Base-by-base conservation (phyloP, 37 sponge, comb jelly and placozoan genomes). In the Halisarca cf. caerulea region DNA sequence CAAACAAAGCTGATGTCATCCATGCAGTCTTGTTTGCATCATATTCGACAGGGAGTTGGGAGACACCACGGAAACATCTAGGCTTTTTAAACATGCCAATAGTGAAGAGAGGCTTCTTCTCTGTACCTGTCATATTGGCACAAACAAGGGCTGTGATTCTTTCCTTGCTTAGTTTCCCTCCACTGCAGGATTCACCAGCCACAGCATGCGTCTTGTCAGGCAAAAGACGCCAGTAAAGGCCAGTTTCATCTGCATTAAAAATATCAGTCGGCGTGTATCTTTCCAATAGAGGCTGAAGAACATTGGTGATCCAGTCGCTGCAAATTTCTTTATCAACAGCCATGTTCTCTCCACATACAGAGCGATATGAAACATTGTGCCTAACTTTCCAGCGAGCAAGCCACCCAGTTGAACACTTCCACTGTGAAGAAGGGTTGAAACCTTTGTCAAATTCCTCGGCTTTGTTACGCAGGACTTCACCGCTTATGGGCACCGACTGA, bases 101-200 rank as follows among this genome's bases (percentile, higher is more conserved):
- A 15, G 64, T 78, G 34, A 85, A 38, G 17, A 85, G 66, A 3
- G 85, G 78, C 35, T 18, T 25, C 78, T 85, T 85, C 32, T 85
- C 85, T 25, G 78, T 86, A 70, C 80, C 81, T 62, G 37, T 37
- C 87, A 86, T 86, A 58, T 80, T 86, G 3, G 54, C 81, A 70
- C 81, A 62, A 53, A 86, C 87, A 28, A 86, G 55, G 14, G 42
- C 81, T 35, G 87, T 86, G 6, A 80, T 41, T 2, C 81, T 7
- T 30, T 85, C 78, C 51, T 84, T 84, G 2, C 55, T 24, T 39
- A 8, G 69, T 47, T 85, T 85, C 0, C 45, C 42, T 28, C 85
- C 85, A 53, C 61, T 85, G 51, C 60, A 75, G 33, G 43, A 3
- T 59, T 85, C 78, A 21, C 62, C 78, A 40, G 32, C 30, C 2